These are phyloP conservation scores for Ivindomyrus marchei DNA, from an alignment of 2,113 vertebrate species.

Conservation along the genomic window DNA sequence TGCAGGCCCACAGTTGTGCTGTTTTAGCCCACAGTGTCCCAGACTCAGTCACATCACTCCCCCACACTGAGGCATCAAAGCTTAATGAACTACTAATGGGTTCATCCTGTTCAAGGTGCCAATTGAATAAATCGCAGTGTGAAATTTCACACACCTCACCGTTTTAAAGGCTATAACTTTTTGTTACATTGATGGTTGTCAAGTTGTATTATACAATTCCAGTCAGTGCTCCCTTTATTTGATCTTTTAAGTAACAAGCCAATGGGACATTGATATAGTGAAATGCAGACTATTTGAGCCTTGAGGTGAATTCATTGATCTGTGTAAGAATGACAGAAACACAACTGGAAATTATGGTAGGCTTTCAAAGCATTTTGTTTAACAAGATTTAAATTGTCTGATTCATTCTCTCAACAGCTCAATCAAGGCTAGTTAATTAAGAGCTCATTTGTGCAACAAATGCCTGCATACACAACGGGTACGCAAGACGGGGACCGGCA, in stretches of 20 bases:
- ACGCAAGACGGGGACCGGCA: neutral
- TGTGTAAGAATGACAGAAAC: neutral
- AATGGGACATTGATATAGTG: neutral
- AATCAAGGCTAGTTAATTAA: conserved; percentile 7
- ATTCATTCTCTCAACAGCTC: conserved; percentile 1
- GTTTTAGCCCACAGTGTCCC: neutral
- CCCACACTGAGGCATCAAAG: neutral
- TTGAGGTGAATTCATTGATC: neutral
- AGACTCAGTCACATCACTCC: neutral
- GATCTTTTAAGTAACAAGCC: neutral
- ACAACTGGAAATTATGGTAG: neutral
- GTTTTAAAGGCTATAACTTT: neutral
- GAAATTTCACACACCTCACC: neutral
- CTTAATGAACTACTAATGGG: neutral
- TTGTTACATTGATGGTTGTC: neutral
- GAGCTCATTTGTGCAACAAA: neutral
- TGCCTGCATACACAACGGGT: neutral
- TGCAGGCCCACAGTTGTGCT: neutral
- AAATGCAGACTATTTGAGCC: neutral
- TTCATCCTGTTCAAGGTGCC: neutral
- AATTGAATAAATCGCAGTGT: neutral
- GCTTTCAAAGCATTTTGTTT: conserved; percentile 4
- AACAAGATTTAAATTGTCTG: conserved; percentile 6
- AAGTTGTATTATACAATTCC: neutral
- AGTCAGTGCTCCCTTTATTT: neutral